Conservation (phyloP, 2,113 vertebrate species). For the Corythoichthys intestinalis region DNA sequence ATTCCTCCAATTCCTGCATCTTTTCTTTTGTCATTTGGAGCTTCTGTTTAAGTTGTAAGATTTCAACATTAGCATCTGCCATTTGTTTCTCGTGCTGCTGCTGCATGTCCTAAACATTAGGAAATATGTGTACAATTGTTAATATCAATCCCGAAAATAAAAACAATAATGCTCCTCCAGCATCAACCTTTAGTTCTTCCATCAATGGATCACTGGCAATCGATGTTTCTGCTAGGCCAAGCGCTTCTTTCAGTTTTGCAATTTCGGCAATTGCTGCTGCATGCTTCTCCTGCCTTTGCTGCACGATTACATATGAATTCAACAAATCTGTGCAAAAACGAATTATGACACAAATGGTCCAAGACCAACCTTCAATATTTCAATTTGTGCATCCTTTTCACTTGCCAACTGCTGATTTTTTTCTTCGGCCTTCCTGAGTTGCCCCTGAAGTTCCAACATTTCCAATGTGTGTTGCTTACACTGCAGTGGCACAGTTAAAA, state of each 20-base stretch:
- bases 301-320: not conserved
- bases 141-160: not conserved
- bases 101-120: not conserved
- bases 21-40: not conserved
- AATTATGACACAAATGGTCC: not conserved
- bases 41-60: not conserved
- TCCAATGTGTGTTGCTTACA: conserved; percentile 18
- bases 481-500: conserved; percentile 44
- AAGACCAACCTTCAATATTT: not conserved
- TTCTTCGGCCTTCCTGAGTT: conserved; percentile 62
- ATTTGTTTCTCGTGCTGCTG: not conserved
- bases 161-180: not conserved
- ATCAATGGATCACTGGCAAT: conserved; percentile 80
- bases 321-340: not conserved
- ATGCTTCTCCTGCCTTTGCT: not conserved
- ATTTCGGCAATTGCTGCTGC: not conserved
- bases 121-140: not conserved
- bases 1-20: not conserved
- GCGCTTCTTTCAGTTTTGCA: not conserved
- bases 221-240: conserved; percentile 52
- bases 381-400: not conserved
- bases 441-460: conserved; percentile 70
- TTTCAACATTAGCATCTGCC: not conserved
- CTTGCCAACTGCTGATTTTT: not conserved
- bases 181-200: conserved; percentile 77